Conservation (phyloP, 2,888 invertebrate species). For the Chrysolina haemoptera region DNA sequence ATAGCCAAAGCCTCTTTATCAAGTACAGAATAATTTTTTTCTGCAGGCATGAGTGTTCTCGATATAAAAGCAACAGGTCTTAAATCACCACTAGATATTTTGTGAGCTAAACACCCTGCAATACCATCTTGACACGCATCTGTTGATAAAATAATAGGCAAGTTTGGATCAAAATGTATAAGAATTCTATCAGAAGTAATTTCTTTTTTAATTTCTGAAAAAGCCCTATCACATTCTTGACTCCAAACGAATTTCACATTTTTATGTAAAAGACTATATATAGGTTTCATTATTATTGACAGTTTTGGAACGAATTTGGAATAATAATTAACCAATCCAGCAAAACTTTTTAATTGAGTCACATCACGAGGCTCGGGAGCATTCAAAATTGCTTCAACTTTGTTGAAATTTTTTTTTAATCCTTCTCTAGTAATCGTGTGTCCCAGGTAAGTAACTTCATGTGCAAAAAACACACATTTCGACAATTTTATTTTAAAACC, state of each 20-base stretch:
- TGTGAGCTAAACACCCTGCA: slow-evolving; percentile 33
- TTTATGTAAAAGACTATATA: slow-evolving; percentile 43
- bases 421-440: slow-evolving; percentile 48
- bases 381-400: slow-evolving; percentile 44
- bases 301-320: slow-evolving; percentile 39
- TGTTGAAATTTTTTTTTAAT: slow-evolving; percentile 41
- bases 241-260: slow-evolving; percentile 42
- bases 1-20: slow-evolving; percentile 40
- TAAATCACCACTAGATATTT: slow-evolving; percentile 34
- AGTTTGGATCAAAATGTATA: slow-evolving; percentile 46
- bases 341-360: slow-evolving; percentile 34
- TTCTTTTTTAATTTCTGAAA: slow-evolving; percentile 38
- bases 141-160: slow-evolving; percentile 41
- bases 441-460: slow-evolving; percentile 60
- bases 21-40: slow-evolving; percentile 20
- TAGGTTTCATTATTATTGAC: slow-evolving; percentile 37
- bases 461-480: slow-evolving; percentile 62
- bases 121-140: slow-evolving; percentile 40
- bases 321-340: slow-evolving; percentile 44
- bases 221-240: slow-evolving; percentile 41
- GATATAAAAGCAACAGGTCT: slow-evolving; percentile 32
- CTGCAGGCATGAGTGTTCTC: slow-evolving; percentile 27
- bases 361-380: slow-evolving; percentile 34
- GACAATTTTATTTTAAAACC: slow-evolving; percentile 56
- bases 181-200: slow-evolving; percentile 42